A percentile compares a stretch with the other conserved stretches of the same genome.
Conservation (phyloP, 1,140 invertebrate genomes). For the Hyles euphorbiae region DNA sequence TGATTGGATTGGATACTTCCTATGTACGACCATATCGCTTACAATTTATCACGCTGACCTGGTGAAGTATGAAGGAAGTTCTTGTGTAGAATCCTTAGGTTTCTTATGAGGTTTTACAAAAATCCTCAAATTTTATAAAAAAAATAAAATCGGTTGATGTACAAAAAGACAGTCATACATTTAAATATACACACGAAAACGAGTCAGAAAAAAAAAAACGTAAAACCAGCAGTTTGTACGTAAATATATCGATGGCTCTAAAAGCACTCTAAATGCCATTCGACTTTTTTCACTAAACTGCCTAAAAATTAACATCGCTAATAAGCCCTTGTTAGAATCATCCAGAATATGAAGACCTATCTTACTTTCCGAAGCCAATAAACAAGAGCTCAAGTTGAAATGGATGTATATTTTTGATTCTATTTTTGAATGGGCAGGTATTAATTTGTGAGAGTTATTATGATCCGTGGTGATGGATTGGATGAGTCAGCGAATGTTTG, state of each 20-base stretch:
- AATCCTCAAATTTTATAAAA: too few species aligned
- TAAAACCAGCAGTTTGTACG: slow-evolving; percentile 35
- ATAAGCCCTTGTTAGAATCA: slow-evolving; percentile 44
- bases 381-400: slow-evolving; percentile 18
- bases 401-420: slow-evolving; percentile 44
- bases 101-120: too few species aligned
- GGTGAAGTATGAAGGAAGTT: too few species aligned
- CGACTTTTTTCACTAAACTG: slow-evolving; percentile 54
- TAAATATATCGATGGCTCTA: slow-evolving; percentile 66
- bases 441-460: slow-evolving; percentile 67
- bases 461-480: slow-evolving; percentile 65
- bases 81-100: too few species aligned
- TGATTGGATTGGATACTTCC: too few species aligned
- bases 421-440: slow-evolving; percentile 60
- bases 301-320: slow-evolving; percentile 66
- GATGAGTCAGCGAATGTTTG: slow-evolving; percentile 58
- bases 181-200: not conserved
- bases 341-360: slow-evolving; percentile 28
- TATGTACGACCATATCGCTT: too few species aligned
- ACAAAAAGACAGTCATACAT: too few species aligned
- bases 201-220: not conserved
- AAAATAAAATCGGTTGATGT: too few species aligned
- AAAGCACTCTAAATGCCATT: slow-evolving; percentile 69
- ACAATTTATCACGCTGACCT: too few species aligned
- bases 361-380: not conserved